Evolutionary conservation across 2,888 invertebrate genomes (phyloP), one percentile per base, ranked within the genome.

Genomic region (Odontocolon sp.): DNA sequence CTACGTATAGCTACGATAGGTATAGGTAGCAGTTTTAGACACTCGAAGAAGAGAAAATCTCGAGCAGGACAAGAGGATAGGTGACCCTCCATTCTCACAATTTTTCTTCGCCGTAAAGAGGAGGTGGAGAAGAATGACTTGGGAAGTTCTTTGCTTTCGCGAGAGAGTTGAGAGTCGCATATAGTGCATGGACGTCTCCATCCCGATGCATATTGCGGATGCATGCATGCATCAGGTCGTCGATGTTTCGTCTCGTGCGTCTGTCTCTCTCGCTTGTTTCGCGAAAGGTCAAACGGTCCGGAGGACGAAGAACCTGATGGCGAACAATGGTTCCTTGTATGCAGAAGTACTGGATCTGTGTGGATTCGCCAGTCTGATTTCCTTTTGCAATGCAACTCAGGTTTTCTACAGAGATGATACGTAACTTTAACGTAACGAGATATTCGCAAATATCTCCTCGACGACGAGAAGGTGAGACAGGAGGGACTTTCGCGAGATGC

Each of bases 301-400:
- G 69, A 64, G 64, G 74, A 75, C 74, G 38, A 54, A 70, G 66
- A 21, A 63, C 54, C 45, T 54, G 50, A 59, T 59, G 64, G 52
- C 59, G 75, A 76, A 76, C 75, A 70, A 76, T 76, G 59, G 59
- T 59, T 70, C 54, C 75, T 66, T 54, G 70, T 59, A 70, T 54
- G 28, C 50, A 3, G 45, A 26, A 59, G 45, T 36, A 54, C 11
- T 18, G 54, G 31, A 26, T 40, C 38, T 52, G 42, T 28, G 28
- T 57, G 59, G 45, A 70, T 70, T 70, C 36, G 31, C 36, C 63
- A 47, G 31, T 63, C 52, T 66, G 21, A 70, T 69, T 69, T 75
- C 59, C 63, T 57, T 45, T 45, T 66, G 59, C 52, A 76, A 57
- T 57, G 33, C 31, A 26, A 57, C 31, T 16, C 23, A 14, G 8